Evolutionary conservation across 2,888 invertebrate genomes (phyloP).

Genomic region (Chironomus riparius): DNA sequence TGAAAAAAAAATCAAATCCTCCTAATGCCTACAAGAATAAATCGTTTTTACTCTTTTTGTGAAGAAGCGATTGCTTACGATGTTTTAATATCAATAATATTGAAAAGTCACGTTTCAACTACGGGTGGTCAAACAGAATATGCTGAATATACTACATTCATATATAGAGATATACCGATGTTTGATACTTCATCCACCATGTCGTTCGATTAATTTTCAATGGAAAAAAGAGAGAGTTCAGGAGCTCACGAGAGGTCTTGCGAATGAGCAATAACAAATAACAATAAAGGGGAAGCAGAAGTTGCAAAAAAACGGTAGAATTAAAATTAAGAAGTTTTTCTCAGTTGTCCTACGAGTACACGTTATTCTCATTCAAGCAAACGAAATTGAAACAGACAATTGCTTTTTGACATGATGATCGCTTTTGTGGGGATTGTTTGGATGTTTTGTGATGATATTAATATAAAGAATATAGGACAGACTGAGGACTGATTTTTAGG

Average conservation of each 20-base stretch:
- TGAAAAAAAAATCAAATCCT: neutral
- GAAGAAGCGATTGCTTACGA: neutral
- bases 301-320: neutral
- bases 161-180: slow-evolving; percentile 1
- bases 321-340: slow-evolving; percentile 19
- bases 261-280: slow-evolving; percentile 20
- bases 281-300: neutral
- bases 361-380: neutral
- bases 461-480: too few relatives aligned
- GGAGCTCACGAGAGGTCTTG: slow-evolving; percentile 21
- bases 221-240: slow-evolving; percentile 16
- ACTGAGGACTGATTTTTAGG: too few relatives aligned
- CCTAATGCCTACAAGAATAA: neutral
- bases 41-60: neutral
- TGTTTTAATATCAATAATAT: slow-evolving; percentile 17
- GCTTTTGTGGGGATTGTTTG: too few relatives aligned
- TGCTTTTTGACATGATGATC: too few relatives aligned
- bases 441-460: too few relatives aligned
- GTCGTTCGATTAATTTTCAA: slow-evolving; percentile 17
- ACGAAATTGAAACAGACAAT: neutral
- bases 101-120: slow-evolving; percentile 19
- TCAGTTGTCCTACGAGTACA: neutral
- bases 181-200: neutral
- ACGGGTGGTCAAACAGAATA: slow-evolving; percentile 7
- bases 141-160: too few relatives aligned